Evolutionary conservation across 1,140 invertebrate genomes (phyloP).

Genomic region (Grapholita molesta): DNA sequence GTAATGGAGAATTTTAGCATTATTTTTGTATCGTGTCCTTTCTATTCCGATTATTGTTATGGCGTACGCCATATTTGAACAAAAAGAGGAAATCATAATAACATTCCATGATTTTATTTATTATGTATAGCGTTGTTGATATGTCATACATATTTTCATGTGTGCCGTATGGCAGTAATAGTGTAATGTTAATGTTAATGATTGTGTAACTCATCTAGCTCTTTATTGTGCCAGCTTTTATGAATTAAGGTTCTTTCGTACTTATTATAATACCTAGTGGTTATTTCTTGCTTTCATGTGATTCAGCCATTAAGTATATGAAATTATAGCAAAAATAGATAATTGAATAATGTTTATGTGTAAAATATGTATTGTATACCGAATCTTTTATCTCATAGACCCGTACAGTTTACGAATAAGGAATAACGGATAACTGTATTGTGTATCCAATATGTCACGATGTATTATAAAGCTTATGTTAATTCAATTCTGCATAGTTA

Average conservation of each 20-base stretch:
- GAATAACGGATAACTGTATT: slow-evolving; percentile 37
- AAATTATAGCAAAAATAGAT: slow-evolving; percentile 76
- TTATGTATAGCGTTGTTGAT: slow-evolving; percentile 72
- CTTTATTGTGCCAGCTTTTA: slow-evolving; percentile 75
- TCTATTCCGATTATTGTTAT: slow-evolving; percentile 41
- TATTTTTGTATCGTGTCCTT: slow-evolving; percentile 65
- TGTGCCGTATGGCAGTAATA: slow-evolving; percentile 54
- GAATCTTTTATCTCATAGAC: slow-evolving; percentile 35
- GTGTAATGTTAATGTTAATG: slow-evolving; percentile 57
- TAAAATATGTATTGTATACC: slow-evolving; percentile 70
- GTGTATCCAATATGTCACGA: slow-evolving; percentile 52
- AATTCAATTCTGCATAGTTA: slow-evolving; percentile 57
- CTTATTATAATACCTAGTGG: slow-evolving; percentile 61
- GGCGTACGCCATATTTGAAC: slow-evolving; percentile 35
- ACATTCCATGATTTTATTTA: slow-evolving; percentile 77
- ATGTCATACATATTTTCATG: slow-evolving; percentile 75
- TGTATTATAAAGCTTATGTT: slow-evolving; percentile 69
- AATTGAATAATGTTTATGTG: slow-evolving; percentile 46
- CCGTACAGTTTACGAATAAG: slow-evolving; percentile 36
- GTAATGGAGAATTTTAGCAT: slow-evolving; percentile 57
- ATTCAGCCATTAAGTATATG: slow-evolving; percentile 59
- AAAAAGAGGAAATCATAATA: slow-evolving; percentile 60
- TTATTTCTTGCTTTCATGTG: slow-evolving; percentile 62
- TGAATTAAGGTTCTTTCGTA: slow-evolving; percentile 69
- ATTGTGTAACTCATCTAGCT: slow-evolving; percentile 66